These are phyloP conservation scores for Idaea biselata DNA, from an alignment of 2,888 invertebrate species.

Conservation along the genomic window DNA sequence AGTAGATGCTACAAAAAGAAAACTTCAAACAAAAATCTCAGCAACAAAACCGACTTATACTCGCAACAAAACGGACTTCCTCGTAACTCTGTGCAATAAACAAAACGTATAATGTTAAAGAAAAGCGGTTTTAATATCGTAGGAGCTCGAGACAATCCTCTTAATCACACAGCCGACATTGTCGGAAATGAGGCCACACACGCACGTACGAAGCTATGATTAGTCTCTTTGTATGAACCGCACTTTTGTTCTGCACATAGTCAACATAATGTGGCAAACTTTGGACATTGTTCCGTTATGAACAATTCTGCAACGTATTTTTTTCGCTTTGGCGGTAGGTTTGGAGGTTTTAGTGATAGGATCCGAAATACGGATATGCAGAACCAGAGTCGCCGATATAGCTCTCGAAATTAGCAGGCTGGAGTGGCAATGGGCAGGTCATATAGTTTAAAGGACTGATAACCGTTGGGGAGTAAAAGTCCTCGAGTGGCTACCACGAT, in stretches of 20 bases:
- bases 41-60: neutral
- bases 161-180: constrained; percentile 77
- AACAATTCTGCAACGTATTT: constrained; percentile 37
- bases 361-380: too few species aligned
- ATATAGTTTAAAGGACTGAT: too few species aligned
- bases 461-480: too few species aligned
- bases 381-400: too few species aligned
- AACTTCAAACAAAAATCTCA: neutral
- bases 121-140: constrained; percentile 74
- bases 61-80: too few species aligned
- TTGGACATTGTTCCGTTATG: constrained; percentile 44
- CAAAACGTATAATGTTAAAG: constrained; percentile 43
- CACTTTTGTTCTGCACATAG: constrained; percentile 58
- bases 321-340: constrained; percentile 20
- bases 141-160: constrained; percentile 78
- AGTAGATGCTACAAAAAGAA: neutral
- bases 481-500: too few species aligned
- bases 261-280: constrained; percentile 17
- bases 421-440: too few species aligned
- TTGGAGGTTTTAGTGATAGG: constrained; percentile 4
- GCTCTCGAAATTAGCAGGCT: too few species aligned
- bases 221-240: constrained; percentile 60
- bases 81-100: neutral
- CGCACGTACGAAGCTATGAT: constrained; percentile 66
- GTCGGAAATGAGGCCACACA: constrained; percentile 77